A percentile compares a stretch with the other conserved stretches of the same genome.
Evolutionary conservation across 2,113 vertebrate genomes (phyloP).

Genomic region (Seriola rivoliana): DNA sequence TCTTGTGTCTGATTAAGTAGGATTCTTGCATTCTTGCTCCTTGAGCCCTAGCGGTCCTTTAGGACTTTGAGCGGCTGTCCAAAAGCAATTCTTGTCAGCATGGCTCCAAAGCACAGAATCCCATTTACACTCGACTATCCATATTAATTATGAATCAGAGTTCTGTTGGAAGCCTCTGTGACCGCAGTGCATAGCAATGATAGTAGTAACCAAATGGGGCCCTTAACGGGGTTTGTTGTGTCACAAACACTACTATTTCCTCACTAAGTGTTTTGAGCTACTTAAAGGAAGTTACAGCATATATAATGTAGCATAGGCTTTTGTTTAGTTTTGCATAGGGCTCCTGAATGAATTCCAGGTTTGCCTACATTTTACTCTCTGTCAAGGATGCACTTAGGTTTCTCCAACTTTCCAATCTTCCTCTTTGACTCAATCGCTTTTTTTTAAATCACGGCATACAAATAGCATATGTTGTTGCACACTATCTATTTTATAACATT

Average conservation of each 20-base stretch:
- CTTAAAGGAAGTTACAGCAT: not conserved
- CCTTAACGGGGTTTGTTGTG: not conserved
- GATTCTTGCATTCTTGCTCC: constrained; percentile 45
- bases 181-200: constrained; percentile 53
- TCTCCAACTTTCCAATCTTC: not conserved
- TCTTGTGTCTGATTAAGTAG: constrained; percentile 26
- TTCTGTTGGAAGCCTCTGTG: constrained; percentile 55
- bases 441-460: not conserved
- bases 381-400: not conserved
- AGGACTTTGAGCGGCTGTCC: constrained; percentile 61
- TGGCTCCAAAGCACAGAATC: constrained; percentile 61
- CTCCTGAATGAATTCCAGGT: not conserved
- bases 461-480: not conserved
- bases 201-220: constrained; percentile 31
- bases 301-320: not conserved
- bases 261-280: not conserved
- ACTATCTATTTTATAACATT: not conserved
- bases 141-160: constrained; percentile 72
- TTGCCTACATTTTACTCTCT: constrained; percentile 14
- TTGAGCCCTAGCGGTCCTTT: constrained; percentile 56
- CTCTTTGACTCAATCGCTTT: not conserved
- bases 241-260: constrained; percentile 5
- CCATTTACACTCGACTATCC: constrained; percentile 47
- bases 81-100: constrained; percentile 69
- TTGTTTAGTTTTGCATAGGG: not conserved